Base-by-base conservation (phyloP, 2,888 invertebrate genomes). In the Artemia sinica region DNA sequence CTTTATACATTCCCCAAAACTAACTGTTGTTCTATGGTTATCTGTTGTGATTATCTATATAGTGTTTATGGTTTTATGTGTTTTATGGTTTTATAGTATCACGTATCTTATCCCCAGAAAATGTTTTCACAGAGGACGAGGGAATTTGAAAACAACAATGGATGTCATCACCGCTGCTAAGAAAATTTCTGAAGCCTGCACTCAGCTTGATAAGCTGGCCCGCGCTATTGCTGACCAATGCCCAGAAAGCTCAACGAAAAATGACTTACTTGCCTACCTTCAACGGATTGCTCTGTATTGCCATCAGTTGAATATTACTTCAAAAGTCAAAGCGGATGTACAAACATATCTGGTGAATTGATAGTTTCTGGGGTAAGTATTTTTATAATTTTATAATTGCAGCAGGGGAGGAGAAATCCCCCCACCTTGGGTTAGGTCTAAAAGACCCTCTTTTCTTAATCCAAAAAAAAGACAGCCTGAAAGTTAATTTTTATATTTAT, bases 81-180 rank as follows among this genome's bases (percentile, higher is more conserved):
- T n/a, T n/a, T n/a, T n/a, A n/a, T n/a, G n/a, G n/a, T n/a, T n/a
- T n/a, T n/a, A n/a, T n/a, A n/a, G n/a, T 28, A 41, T 41, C 41
- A 41, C 2, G 41, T 41, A 6, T 41, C 41, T 41, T 41, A 41
- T 41, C 41, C 41, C 41, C 41, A 41, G 41, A 18, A 63, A 10
- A 9, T 8, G 65, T 10, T 66, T 68, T 75, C 76, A 2, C 78
- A 89, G 93, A 75, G 98, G 98, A n/a, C 89, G 95, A 71, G 98
- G 98, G 0, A 96, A 97, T 0, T 81, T 97, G 41, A 97, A 97
- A 79, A 96, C 94, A 0, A 98, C 98, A 0, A 97, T 97, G 96
- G 97, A 98, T 77, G 97, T 99, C 0, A 98, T 98, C 74, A 93
- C 92, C 78, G 97, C 97, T 0, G 98, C 98, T 1, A 97, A 98